These are phyloP conservation scores for Eutolmus rufibarbis DNA, from an alignment of 2,888 invertebrate species.

Conservation along the genomic window DNA sequence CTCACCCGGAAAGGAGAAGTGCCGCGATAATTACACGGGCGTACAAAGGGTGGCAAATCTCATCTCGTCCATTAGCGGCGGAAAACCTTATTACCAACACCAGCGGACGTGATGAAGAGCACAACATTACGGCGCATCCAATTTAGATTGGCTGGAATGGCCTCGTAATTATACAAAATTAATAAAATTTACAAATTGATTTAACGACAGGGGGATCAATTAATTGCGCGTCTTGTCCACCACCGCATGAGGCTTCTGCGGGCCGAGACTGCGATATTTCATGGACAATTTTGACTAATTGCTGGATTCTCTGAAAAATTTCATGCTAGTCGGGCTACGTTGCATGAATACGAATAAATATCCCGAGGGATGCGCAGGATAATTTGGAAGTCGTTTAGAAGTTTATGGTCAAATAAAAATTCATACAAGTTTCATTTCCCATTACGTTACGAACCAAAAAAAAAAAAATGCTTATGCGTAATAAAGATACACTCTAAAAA, in stretches of 20 bases:
- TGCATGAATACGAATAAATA: neutral
- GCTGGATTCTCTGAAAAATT: neutral
- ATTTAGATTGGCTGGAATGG: constrained; percentile 34
- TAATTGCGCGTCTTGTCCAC: constrained; percentile 1
- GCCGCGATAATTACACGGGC: neutral
- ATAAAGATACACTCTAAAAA: neutral
- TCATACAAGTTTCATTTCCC: neutral
- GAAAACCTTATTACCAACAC: constrained; percentile 40
- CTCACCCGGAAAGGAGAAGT: neutral
- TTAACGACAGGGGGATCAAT: constrained; percentile 45
- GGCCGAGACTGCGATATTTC: neutral
- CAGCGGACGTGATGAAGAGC: constrained; percentile 41
- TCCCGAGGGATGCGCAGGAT: neutral
- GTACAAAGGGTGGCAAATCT: constrained; percentile 15
- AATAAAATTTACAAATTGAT: constrained; percentile 48
- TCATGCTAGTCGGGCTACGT: neutral
- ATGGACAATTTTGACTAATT: neutral
- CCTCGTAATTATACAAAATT: constrained; percentile 45
- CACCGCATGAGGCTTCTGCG: neutral
- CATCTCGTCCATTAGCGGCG: constrained; percentile 42
- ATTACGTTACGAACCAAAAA: neutral
- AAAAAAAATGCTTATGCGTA: neutral
- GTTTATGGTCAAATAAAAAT: neutral
- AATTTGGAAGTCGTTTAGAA: neutral
- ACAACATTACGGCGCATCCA: constrained; percentile 31